Evolutionary conservation across 2,888 invertebrate genomes (phyloP).

Genomic region (Phortica magna): DNA sequence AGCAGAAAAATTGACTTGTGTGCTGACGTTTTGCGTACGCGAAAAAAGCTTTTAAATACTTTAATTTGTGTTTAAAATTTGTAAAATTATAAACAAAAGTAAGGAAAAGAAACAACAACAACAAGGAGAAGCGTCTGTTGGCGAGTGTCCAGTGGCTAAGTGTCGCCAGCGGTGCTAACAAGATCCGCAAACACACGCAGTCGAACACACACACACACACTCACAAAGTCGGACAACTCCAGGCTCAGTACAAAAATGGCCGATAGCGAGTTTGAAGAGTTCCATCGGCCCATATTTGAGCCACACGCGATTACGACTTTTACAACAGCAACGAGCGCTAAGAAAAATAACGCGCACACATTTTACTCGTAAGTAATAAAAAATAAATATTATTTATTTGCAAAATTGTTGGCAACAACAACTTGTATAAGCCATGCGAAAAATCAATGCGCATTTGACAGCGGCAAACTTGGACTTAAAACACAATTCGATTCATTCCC

Average conservation of each 20-base stretch:
- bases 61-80: slow-evolving; percentile 33
- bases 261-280: slow-evolving; percentile 96
- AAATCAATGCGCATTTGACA: slow-evolving; percentile 13
- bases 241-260: slow-evolving; percentile 82
- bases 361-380: slow-evolving; percentile 90
- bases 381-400: background rate
- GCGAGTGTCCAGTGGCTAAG: slow-evolving; percentile 49
- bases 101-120: background rate
- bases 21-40: slow-evolving; percentile 45
- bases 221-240: slow-evolving; percentile 7
- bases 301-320: slow-evolving; percentile 87
- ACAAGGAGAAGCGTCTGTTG: slow-evolving; percentile 41
- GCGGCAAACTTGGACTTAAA: slow-evolving; percentile 5
- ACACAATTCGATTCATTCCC: background rate
- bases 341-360: slow-evolving; percentile 83
- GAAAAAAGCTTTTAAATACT: slow-evolving; percentile 39
- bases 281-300: slow-evolving; percentile 82
- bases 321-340: slow-evolving; percentile 80
- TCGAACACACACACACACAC: background rate
- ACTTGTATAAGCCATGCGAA: slow-evolving; percentile 9
- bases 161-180: slow-evolving; percentile 27
- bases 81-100: slow-evolving; percentile 9
- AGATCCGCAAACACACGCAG: slow-evolving; percentile 20
- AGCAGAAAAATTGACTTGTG: slow-evolving; percentile 75
- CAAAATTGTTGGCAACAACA: background rate